Evolutionary conservation across 2,113 vertebrate species (phyloP), one percentile per base, ranked within the genome.

Genomic region (Pitta sordida): DNA sequence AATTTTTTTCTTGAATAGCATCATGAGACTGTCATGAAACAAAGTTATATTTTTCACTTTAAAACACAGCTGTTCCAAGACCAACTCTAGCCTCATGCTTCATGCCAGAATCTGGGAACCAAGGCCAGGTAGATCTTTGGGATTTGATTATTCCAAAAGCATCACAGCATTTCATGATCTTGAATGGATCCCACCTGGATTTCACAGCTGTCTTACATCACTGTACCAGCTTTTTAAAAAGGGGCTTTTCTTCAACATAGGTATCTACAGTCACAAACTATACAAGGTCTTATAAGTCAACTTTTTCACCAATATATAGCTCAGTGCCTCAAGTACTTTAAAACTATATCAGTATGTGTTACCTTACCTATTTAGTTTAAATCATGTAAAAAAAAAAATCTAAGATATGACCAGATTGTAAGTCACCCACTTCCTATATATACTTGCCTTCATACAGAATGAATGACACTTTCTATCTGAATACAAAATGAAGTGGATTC

Each of bases 401-500:
- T 65, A 73, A 90, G 43, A 26, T 55, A 37, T 10, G 23, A 62
- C 17, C 27, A 30, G 62, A 75, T 27, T 32, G 17, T 78, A 58
- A 84, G 36, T 65, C 48, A 83, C 36, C 15, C 51, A 43, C 70
- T 91, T 94, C 34, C 73, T 83, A 30, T 8, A 81, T 41, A 55
- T 37, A n/a, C 48, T 85, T 83, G 59, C 37, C 49, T 63, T 92
- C 71, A 76, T 22, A 69, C 36, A 84, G 71, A 95, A 92, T 46
- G 48, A 91, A 58, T 48, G 48, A 86, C 13, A 46, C 46, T 64
- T 90, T 75, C 84, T 86, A 81, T 89, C 90, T 86, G 69, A 93
- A 69, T 60, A 85, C 83, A 70, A 88, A 82, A 85, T 27, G 34
- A 90, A 96, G 78, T 60, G 60, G 85, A 87, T 91, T 96, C 79